Evolutionary conservation across 2,888 invertebrate genomes (phyloP).

Genomic region (Lycia hirtaria): DNA sequence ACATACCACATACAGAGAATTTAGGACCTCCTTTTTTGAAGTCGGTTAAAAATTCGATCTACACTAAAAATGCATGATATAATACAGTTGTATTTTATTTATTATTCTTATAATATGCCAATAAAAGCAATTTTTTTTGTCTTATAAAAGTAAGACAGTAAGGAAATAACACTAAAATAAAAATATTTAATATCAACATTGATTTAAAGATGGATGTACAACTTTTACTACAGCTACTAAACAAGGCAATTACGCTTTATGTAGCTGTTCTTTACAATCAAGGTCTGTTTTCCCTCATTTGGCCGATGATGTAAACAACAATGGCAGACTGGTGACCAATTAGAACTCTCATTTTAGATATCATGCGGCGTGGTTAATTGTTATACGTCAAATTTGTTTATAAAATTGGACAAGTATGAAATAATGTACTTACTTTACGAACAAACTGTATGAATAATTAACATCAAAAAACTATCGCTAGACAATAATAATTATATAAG

Average conservation of each 20-base stretch:
- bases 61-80: constrained; percentile 40
- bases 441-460: constrained; percentile 9
- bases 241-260: constrained; percentile 39
- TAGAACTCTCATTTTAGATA: no score
- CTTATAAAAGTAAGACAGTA: constrained; percentile 55
- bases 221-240: constrained; percentile 48
- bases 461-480: constrained; percentile 26
- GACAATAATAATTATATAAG: constrained; percentile 21
- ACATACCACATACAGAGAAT: no score
- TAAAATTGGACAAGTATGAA: no score
- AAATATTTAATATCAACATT: constrained; percentile 59
- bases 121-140: constrained; percentile 50
- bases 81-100: constrained; percentile 47
- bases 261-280: constrained; percentile 16
- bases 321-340: no score
- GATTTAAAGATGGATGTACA: constrained; percentile 54
- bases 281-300: no score
- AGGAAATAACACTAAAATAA: constrained; percentile 54
- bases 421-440: no score
- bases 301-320: no score
- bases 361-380: no score
- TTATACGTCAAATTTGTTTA: no score
- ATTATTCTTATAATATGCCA: constrained; percentile 48
- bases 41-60: no score
- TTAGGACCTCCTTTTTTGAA: no score